Percentiles rank a stretch among this genome's conserved stretches.
These are phyloP conservation scores for Pseudolaguvia tuberculata DNA, from an alignment of 2,113 vertebrate species.

Conservation along the genomic window DNA sequence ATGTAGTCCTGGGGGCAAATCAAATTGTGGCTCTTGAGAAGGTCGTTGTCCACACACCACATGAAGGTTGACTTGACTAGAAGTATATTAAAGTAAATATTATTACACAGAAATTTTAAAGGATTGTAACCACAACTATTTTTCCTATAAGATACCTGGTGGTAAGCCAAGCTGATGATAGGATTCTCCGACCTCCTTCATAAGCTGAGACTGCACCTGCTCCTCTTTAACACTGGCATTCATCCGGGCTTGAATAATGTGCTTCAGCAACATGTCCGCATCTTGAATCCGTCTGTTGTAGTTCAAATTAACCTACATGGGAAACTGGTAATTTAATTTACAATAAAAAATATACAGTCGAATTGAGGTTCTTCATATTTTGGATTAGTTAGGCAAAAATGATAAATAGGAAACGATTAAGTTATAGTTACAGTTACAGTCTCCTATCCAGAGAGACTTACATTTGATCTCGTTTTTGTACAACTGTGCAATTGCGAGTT, in stretches of 20 bases:
- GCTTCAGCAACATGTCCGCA: constrained; percentile 71
- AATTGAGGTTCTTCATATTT: not conserved
- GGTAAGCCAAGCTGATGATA: constrained; percentile 59
- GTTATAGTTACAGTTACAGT: no score
- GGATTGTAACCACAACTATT: not conserved
- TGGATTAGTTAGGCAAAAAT: not conserved
- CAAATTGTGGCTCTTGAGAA: constrained; percentile 76
- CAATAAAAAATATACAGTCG: no score
- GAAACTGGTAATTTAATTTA: not conserved
- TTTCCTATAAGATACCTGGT: constrained; percentile 64
- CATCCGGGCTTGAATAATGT: constrained; percentile 74
- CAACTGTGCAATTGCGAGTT: no score
- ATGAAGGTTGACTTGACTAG: constrained; percentile 74
- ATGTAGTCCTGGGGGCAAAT: constrained; percentile 81
- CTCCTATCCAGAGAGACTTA: no score
- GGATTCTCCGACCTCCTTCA: constrained; percentile 45
- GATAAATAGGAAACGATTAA: not conserved
- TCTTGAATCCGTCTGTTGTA: constrained; percentile 63
- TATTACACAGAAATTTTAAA: not conserved
- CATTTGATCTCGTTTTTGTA: no score
- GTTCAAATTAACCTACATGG: constrained; percentile 68
- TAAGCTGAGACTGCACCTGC: constrained; percentile 51
- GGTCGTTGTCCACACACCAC: constrained; percentile 73
- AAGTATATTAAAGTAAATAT: constrained; percentile 15
- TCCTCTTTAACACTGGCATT: constrained; percentile 67